These are phyloP conservation scores for Calypte anna DNA, from an alignment of 2,113 vertebrate species.

Conservation along the genomic window DNA sequence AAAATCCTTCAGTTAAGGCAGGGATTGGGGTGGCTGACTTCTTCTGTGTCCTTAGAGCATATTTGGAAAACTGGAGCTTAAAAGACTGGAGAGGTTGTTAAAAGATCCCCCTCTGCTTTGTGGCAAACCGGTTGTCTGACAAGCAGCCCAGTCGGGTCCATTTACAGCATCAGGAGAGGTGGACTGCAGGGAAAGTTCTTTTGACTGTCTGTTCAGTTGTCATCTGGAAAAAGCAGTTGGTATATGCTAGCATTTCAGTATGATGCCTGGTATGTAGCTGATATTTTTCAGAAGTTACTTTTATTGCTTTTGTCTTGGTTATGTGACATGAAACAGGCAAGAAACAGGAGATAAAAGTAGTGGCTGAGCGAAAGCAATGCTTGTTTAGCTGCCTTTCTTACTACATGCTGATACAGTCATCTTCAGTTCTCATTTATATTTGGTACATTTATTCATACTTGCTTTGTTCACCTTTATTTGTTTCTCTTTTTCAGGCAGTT, in stretches of 20 bases:
- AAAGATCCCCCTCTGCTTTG: not conserved
- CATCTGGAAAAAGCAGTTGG: not conserved
- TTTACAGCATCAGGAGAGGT: not conserved
- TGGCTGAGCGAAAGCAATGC: not conserved
- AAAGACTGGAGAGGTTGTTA: not conserved
- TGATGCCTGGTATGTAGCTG: not conserved
- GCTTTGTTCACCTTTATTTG: conserved; percentile 16
- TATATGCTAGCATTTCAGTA: accelerated
- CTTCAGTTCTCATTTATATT: not conserved
- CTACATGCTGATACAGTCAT: not conserved
- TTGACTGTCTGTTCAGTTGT: not conserved
- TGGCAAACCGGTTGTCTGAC: not conserved
- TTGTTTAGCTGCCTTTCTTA: not conserved
- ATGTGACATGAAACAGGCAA: not conserved
- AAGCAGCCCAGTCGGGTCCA: accelerated
- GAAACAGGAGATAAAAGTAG: not conserved
- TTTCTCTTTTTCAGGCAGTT: not conserved
- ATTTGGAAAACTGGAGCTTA: not conserved
- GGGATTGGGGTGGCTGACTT: not conserved
- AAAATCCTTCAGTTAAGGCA: conserved; percentile 19
- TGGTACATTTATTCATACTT: not conserved
- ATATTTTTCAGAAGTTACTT: not conserved
- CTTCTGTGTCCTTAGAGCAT: not conserved
- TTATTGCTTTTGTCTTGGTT: not conserved
- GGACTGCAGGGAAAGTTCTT: not conserved